Evolutionary conservation across 2,113 vertebrate genomes (phyloP).

Genomic region (Muscicapa adusta): DNA sequence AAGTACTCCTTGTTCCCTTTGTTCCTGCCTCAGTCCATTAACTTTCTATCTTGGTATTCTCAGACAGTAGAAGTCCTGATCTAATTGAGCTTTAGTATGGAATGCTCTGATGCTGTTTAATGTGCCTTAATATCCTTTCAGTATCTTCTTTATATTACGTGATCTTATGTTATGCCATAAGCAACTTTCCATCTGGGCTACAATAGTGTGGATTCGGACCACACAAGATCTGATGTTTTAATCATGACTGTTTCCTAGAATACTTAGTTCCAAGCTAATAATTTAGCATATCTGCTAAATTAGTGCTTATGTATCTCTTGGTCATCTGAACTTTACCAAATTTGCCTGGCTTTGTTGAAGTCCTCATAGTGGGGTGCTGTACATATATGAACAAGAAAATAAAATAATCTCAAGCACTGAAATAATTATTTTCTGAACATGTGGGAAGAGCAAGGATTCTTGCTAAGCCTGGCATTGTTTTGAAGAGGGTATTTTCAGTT

Average conservation of each 20-base stretch:
- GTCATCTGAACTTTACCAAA: not conserved
- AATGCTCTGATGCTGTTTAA: slow-evolving; percentile 73
- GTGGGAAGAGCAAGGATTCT: not conserved
- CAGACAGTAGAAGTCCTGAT: slow-evolving; percentile 52
- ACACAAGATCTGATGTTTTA: not conserved
- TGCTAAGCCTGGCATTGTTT: not conserved
- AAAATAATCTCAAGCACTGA: not conserved
- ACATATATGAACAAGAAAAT: not conserved
- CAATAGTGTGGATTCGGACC: not conserved
- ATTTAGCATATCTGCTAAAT: not conserved
- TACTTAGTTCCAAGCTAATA: slow-evolving; percentile 30
- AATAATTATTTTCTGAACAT: not conserved
- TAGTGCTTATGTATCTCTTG: not conserved
- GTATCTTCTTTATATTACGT: not conserved
- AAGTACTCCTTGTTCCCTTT: slow-evolving; percentile 71
- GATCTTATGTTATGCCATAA: not conserved
- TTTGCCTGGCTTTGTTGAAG: not conserved
- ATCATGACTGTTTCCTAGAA: not conserved
- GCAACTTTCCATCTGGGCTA: not conserved
- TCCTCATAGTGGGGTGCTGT: not conserved
- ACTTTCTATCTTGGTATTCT: slow-evolving; percentile 56
- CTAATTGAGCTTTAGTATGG: slow-evolving; percentile 77
- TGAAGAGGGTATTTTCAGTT: not conserved
- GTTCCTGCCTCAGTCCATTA: slow-evolving; percentile 63
- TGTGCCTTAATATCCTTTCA: slow-evolving; percentile 62